These are phyloP conservation scores for Zoanthus sociatus DNA, from an alignment of 92 coral and sea anemone species.

Conservation along the genomic window DNA sequence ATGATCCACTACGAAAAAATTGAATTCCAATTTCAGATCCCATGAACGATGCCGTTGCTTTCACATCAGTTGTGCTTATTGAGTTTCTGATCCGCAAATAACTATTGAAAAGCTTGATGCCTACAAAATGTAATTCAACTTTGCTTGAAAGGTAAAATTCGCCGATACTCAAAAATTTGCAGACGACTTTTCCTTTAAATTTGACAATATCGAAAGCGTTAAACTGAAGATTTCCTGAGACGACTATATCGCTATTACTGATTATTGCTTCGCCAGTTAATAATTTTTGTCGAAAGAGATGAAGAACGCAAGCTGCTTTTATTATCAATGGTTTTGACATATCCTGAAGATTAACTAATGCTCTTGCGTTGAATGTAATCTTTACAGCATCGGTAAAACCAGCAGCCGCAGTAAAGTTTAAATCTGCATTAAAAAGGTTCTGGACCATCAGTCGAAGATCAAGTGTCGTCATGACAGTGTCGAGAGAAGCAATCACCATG, in stretches of 20 bases:
- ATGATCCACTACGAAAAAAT: slow-evolving; percentile 47
- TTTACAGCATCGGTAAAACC: slow-evolving; percentile 54
- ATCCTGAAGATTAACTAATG: slow-evolving; percentile 51
- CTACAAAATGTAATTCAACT: slow-evolving; percentile 48
- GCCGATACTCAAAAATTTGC: slow-evolving; percentile 37
- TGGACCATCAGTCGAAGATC: slow-evolving; percentile 47
- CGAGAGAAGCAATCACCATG: slow-evolving; percentile 56
- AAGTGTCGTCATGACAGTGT: slow-evolving; percentile 37
- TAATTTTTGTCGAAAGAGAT: slow-evolving; percentile 13
- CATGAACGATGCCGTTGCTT: slow-evolving; percentile 66
- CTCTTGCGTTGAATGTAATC: slow-evolving; percentile 45
- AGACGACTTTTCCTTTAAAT: slow-evolving; percentile 49
- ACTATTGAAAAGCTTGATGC: slow-evolving; percentile 36
- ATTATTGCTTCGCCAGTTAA: slow-evolving; percentile 55
- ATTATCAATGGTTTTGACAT: slow-evolving; percentile 54
- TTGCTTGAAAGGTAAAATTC: slow-evolving; percentile 51
- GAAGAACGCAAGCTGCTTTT: slow-evolving; percentile 37
- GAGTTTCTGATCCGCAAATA: slow-evolving; percentile 50
- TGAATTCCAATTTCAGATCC: slow-evolving; percentile 55
- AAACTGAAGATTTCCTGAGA: slow-evolving; percentile 54
- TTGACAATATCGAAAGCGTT: slow-evolving; percentile 46
- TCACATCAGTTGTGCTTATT: slow-evolving; percentile 31
- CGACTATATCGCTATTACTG: slow-evolving; percentile 40
- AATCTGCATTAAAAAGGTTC: slow-evolving; percentile 62
- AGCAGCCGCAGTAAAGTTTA: slow-evolving; percentile 41